These are phyloP conservation scores for Zophobas morio DNA, from an alignment of 1,140 invertebrate species.

Conservation along the genomic window DNA sequence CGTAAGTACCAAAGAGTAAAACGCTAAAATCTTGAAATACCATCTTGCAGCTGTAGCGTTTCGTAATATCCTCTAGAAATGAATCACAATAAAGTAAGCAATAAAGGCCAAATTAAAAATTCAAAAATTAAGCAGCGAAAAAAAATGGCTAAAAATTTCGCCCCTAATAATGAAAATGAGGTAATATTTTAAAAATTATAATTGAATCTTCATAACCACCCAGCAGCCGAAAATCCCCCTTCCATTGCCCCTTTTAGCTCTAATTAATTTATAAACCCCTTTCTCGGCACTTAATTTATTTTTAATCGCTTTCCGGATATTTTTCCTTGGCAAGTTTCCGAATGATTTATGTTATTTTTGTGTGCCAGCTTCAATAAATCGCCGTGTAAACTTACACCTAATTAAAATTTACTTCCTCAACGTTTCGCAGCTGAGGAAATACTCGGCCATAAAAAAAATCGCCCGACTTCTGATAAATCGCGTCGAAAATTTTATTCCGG, in stretches of 20 bases:
- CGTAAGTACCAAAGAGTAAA: too few species aligned
- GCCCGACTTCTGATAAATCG: neutral
- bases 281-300: slow-evolving; percentile 43
- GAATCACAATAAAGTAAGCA: too few species aligned
- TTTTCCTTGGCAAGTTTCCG: slow-evolving; percentile 35
- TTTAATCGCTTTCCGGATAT: slow-evolving; percentile 48
- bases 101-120: neutral
- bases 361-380: slow-evolving; percentile 22
- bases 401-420: slow-evolving; percentile 13
- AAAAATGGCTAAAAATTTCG: neutral
- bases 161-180: neutral
- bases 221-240: neutral
- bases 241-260: slow-evolving; percentile 11
- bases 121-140: neutral
- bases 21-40: too few species aligned
- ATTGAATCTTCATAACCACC: neutral
- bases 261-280: slow-evolving; percentile 47
- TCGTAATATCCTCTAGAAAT: too few species aligned
- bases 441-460: neutral
- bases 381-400: slow-evolving; percentile 13
- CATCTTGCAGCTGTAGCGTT: too few species aligned
- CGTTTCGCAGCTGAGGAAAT: slow-evolving; percentile 1
- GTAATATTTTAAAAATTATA: neutral
- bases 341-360: slow-evolving; percentile 45
- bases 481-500: slow-evolving; percentile 7